These are phyloP conservation scores for Alces alces DNA, from an alignment of 2,113 vertebrate genomes.

Conservation along the genomic window DNA sequence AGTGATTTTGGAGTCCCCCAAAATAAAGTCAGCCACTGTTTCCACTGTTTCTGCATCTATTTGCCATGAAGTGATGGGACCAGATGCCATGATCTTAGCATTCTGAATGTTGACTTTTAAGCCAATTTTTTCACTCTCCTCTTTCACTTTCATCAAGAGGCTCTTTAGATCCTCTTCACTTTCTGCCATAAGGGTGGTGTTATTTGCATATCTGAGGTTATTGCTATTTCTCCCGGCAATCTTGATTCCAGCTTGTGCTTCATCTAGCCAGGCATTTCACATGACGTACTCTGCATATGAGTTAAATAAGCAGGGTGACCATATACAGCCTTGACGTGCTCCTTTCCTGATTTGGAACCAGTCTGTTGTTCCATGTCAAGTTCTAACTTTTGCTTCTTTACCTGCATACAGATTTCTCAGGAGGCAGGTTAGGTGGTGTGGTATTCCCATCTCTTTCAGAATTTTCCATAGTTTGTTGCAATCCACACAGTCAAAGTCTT, in stretches of 20 bases:
- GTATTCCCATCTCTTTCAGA: background rate
- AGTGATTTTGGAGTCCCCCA: background rate
- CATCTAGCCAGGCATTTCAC: background rate
- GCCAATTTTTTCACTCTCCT: background rate
- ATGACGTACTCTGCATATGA: background rate
- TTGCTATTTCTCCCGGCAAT: background rate
- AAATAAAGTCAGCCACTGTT: background rate
- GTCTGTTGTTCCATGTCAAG: background rate
- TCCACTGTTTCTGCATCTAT: background rate
- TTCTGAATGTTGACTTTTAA: background rate
- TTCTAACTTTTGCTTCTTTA: background rate
- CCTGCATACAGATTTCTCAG: background rate
- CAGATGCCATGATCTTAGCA: background rate
- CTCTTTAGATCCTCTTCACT: background rate
- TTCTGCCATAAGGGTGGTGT: background rate
- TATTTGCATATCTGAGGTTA: background rate
- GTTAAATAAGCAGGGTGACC: background rate
- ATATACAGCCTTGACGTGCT: rapidly evolving
- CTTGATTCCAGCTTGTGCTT: background rate
- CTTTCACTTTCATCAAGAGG: background rate
- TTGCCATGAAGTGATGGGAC: background rate
- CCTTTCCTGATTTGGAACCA: background rate
- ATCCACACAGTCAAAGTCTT: background rate
- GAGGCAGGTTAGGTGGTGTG: background rate
- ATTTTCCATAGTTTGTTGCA: background rate